Evolutionary conservation across 2,888 invertebrate species (phyloP).

Genomic region (Tuberolachnus salignus): DNA sequence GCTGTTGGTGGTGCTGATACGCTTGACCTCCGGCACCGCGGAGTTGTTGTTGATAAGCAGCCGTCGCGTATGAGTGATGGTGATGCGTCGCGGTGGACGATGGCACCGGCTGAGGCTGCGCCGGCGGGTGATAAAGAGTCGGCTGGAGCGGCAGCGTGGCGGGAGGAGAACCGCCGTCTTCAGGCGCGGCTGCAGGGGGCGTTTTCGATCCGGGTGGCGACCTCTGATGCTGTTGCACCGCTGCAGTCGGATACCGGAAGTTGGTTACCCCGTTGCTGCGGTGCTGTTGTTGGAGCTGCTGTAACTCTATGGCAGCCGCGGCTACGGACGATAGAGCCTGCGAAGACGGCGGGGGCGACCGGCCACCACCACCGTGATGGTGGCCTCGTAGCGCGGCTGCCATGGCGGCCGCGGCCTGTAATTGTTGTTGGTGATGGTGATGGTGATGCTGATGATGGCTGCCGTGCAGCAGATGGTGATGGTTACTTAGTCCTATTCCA

Average conservation of each 20-base stretch:
- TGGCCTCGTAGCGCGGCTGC: conserved; percentile 22
- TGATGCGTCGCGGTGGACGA: neutral
- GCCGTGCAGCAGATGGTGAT: conserved; percentile 63
- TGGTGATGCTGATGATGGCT: conserved; percentile 60
- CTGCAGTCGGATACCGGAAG: conserved; percentile 13
- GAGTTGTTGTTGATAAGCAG: conserved; percentile 19
- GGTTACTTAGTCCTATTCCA: conserved; percentile 66
- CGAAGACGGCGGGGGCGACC: conserved; percentile 14
- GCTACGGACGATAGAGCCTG: conserved; percentile 22
- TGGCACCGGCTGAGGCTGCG: neutral
- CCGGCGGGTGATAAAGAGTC: conserved; percentile 22
- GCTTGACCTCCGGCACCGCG: neutral
- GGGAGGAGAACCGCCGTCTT: conserved; percentile 1
- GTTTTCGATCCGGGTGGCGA: conserved; percentile 2
- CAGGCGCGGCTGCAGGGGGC: neutral
- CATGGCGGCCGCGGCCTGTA: conserved; percentile 30
- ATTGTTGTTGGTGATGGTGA: conserved; percentile 28
- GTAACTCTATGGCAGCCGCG: conserved; percentile 33
- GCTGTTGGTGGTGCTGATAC: conserved; percentile 48
- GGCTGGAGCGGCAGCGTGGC: conserved; percentile 24
- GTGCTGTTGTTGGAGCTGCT: conserved; percentile 31
- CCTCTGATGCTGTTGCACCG: neutral
- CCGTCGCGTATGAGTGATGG: conserved; percentile 37
- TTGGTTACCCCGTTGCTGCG: conserved; percentile 13
- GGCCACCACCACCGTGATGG: neutral